Percentiles rank a stretch among this genome's conserved stretches.
Evolutionary conservation across 2,113 vertebrate species (phyloP).

Genomic region (Esox niger): DNA sequence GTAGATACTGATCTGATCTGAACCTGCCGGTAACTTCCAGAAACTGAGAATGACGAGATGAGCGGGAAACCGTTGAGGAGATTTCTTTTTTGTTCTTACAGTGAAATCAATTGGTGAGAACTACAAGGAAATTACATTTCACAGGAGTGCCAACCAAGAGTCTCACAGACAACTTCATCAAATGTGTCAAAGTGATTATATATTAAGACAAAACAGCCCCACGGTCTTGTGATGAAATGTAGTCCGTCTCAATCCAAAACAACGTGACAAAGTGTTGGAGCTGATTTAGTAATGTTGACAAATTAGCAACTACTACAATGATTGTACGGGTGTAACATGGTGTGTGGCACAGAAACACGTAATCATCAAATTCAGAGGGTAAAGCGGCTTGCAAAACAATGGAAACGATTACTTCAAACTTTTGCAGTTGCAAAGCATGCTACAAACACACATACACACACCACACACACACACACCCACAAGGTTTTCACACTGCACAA

Average conservation of each 20-base stretch:
- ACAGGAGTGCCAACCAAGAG: conserved; percentile 59
- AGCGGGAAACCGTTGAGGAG: too few relatives aligned
- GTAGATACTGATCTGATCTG: neutral
- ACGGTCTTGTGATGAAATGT: conserved; percentile 43
- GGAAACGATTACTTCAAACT: conserved; percentile 46
- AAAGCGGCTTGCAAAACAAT: conserved; percentile 37
- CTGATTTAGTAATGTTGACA: conserved; percentile 60
- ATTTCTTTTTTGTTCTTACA: conserved; percentile 30
- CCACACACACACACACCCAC: neutral
- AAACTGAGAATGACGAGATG: too few relatives aligned
- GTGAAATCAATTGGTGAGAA: conserved; percentile 51
- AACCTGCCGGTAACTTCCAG: too few relatives aligned
- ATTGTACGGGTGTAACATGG: conserved; percentile 53
- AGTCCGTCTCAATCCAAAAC: conserved; percentile 60
- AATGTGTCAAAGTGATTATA: conserved; percentile 54
- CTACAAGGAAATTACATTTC: conserved; percentile 60
- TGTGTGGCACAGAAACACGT: conserved; percentile 53
- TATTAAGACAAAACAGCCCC: conserved; percentile 38
- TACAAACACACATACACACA: neutral
- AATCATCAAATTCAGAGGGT: conserved; percentile 42
- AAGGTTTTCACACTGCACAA: neutral
- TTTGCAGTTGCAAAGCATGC: conserved; percentile 38
- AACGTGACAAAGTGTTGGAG: conserved; percentile 45
- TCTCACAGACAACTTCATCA: conserved; percentile 55
- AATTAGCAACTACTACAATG: conserved; percentile 54